Base-by-base conservation (phyloP, 2,888 invertebrate species). In the Trisateles emortualis region DNA sequence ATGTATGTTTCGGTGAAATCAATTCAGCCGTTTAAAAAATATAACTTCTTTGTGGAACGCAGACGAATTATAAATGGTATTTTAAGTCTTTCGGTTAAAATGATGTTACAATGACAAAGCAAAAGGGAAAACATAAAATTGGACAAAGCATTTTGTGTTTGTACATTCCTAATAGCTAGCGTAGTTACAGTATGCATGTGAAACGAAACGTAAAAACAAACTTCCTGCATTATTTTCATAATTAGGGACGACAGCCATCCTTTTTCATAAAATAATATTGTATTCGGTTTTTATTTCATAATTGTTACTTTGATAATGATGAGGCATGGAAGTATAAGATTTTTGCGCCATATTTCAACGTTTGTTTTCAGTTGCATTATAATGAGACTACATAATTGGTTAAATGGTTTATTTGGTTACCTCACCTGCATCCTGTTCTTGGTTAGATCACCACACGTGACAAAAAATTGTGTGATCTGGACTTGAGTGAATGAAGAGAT, bases 171-270 rank as follows among this genome's bases (percentile, higher is more conserved):
- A 4, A 16, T 41, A 17, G 10, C 16, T 22, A n/a, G 13, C 11
- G 14, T 14, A n/a, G 14, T 4, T 10, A 16, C n/a, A 2, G 41
- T 29, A n/a, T 14, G 16, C 29, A 29, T 40, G 16, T 29, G 26
- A 40, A 29, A 40, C 14, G 26, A 40, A 40, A 29, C 41, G n/a
- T 24, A 30, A 16, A 41, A 40, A 41, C 13, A 32, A 26, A 32
- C 32, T 14, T 29, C 14, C 41, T 41, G 29, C 29, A 17, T 29
- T 29, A 26, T 40, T 41, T 16, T 29, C 26, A 29, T 41, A 41
- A 29, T 41, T 41, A 29, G 26, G 29, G 10, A 29, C 2, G 29
- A 16, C 29, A 40, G 10, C 14, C 13, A 10, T 26, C n/a, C 40
- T 10, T 40, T 40, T 41, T 14, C 16, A 10, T 26, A 26, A 26